Base-by-base conservation (phyloP, 2,113 vertebrate genomes). In the Colinus virginianus region DNA sequence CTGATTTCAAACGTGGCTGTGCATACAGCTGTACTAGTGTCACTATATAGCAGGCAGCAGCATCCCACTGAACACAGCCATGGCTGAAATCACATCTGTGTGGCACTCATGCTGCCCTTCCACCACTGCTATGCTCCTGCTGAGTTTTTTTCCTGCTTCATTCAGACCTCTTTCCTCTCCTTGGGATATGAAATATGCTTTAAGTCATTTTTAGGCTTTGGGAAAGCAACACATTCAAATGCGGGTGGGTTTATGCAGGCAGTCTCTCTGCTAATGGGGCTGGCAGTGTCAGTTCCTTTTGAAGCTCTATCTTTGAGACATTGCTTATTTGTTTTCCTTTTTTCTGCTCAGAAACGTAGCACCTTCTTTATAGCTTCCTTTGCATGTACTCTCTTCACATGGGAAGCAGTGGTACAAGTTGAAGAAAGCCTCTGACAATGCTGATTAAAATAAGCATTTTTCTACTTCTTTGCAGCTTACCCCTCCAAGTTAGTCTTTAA, bases 211-310 rank as follows among this genome's bases (percentile, higher is more conserved):
- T 64, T 80, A 78, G 91, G 76, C 83, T 85, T 83, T 75, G 76
- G 51, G 38, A 84, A 93, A 90, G 80, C 25, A 94, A 42, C 28
- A 11, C 64, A 80, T 91, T 96, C 78, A 88, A 90, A 90, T 94
- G 30, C 2, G 13, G 51, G 63, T 61, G 61, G 79, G 77, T 93
- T 83, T 93, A 93, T 89, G 90, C 90, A 93, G 82, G 38, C 90
- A 78, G 92, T 83, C 90, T 80, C 71, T 59, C 51, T 22, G 9
- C 49, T 90, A 91, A 90, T 80, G 46, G 28, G 70, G 51, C 63
- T 70, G 88, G 88, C 85, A 43, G 46, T 94, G 87, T 74, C 82
- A 55, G 72, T 74, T 94, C 51, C 79, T 96, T 96, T 94, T 94
- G 95, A 96, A 93, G 82, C 28, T 36, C 7, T 63, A 28, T 88